Evolutionary conservation across 2,888 invertebrate genomes (phyloP).

Genomic region (Ophion ellenae): DNA sequence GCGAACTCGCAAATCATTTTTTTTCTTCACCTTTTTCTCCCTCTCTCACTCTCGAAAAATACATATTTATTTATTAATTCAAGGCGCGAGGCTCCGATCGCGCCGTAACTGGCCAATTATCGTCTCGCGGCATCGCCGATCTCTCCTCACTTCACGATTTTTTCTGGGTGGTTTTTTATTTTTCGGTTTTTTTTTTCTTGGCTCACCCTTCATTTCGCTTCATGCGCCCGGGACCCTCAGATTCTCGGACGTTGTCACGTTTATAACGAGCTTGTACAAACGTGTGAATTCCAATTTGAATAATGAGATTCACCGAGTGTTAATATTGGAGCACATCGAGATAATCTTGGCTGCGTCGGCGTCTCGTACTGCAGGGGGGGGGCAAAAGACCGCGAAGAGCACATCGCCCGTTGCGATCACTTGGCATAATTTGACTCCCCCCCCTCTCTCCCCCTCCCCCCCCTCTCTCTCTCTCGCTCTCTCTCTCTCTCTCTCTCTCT

Average conservation of each 20-base stretch:
- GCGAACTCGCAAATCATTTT: conserved; percentile 13
- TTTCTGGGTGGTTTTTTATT: neutral
- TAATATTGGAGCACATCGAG: conserved; percentile 70
- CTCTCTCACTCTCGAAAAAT: neutral
- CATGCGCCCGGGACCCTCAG: conserved; percentile 20
- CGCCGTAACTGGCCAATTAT: conserved; percentile 48
- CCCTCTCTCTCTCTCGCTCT: neutral
- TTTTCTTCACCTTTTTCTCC: conserved; percentile 3
- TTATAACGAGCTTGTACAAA: conserved; percentile 66
- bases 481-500: neutral
- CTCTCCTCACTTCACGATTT: neutral
- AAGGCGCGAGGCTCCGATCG: conserved; percentile 27
- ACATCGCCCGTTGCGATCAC: conserved; percentile 32
- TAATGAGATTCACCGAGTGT: conserved; percentile 71
- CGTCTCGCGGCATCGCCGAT: conserved; percentile 17
- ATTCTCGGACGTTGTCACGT: conserved; percentile 32
- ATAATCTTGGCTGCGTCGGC: conserved; percentile 64
- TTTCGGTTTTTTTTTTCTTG: neutral
- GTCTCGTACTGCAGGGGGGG: neutral
- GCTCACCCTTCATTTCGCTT: conserved; percentile 2
- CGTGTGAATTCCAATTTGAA: conserved; percentile 72
- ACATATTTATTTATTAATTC: conserved; percentile 58
- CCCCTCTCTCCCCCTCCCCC: neutral
- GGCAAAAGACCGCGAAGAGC: too few species aligned
- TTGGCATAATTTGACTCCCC: conserved; percentile 49